Conservation (phyloP, 1,140 invertebrate species). For the Drosophila subpulchrella region DNA sequence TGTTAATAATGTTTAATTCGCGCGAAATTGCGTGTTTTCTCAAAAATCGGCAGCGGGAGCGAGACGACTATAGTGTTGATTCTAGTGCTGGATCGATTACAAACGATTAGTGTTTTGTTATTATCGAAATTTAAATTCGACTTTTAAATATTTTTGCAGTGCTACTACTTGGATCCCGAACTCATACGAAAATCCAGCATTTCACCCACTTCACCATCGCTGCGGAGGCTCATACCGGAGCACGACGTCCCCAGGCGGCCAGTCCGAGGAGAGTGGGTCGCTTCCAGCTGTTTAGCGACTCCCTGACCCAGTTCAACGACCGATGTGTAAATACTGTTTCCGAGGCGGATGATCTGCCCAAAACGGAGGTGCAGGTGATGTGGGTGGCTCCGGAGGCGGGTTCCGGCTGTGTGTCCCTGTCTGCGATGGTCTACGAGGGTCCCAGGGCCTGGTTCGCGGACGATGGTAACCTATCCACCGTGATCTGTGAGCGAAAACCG, state of each 20-base stretch:
- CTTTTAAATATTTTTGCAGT: conserved; percentile 85
- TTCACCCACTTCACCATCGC: conserved; percentile 93
- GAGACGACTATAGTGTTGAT: conserved; percentile 6
- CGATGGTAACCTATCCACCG: conserved; percentile 92
- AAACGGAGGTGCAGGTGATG: conserved; percentile 95
- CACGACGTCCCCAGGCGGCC: conserved; percentile 84
- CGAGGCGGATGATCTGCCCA: conserved; percentile 91
- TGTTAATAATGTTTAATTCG: too few species aligned
- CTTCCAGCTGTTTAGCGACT: conserved; percentile 93
- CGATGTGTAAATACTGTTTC: conserved; percentile 94
- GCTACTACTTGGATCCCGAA: conserved; percentile 90
- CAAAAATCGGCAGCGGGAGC: neutral
- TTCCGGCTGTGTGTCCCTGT: conserved; percentile 93
- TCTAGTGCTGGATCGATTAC: neutral
- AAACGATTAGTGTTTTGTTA: conserved; percentile 6
- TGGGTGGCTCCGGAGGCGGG: conserved; percentile 94
- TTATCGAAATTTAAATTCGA: conserved; percentile 24
- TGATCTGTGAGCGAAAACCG: conserved; percentile 90
- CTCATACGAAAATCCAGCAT: conserved; percentile 90
- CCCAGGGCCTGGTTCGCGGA: conserved; percentile 94
- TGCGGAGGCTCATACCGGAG: conserved; percentile 86
- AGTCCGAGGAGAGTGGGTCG: conserved; percentile 87
- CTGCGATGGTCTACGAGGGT: conserved; percentile 94
- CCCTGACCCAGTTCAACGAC: conserved; percentile 91
- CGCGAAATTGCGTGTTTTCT: conserved; percentile 27